Conservation (phyloP, 2,113 vertebrate species). For the Archilochus colubris region DNA sequence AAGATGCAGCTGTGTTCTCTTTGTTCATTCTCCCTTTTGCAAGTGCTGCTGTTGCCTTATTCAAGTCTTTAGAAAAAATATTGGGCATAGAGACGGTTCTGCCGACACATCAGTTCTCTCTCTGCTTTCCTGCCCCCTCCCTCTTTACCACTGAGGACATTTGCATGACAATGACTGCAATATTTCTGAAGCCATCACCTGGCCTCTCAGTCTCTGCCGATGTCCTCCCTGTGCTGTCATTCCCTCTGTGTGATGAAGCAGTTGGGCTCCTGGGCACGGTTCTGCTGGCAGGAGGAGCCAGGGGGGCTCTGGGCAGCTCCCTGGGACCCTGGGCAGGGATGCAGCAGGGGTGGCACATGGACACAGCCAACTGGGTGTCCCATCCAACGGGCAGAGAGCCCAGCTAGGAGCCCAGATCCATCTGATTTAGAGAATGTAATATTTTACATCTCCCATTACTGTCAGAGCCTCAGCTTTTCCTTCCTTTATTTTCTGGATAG, state of each 20-base stretch:
- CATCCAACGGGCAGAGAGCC: not conserved
- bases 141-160: not conserved
- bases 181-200: conserved; percentile 49
- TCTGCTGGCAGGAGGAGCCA: not conserved
- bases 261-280: not conserved
- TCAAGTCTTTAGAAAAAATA: conserved; percentile 61
- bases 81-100: conserved; percentile 57
- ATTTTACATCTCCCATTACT: conserved; percentile 1
- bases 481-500: conserved; percentile 14
- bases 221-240: not conserved
- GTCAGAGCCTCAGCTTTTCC: conserved; percentile 7
- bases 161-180: conserved; percentile 28
- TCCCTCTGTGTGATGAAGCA: not conserved
- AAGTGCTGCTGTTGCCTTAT: conserved; percentile 46
- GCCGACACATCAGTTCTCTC: conserved; percentile 48
- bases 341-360: accelerated
- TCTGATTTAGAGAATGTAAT: not conserved
- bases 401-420: not conserved
- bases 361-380: not conserved
- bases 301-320: not conserved
- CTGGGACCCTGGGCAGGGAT: not conserved
- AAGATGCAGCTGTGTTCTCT: conserved; percentile 67
- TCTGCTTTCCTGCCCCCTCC: not conserved
- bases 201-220: not conserved
- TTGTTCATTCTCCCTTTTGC: conserved; percentile 58